These are phyloP conservation scores for Corbicula japonica DNA, from an alignment of 2,888 invertebrate genomes.

Conservation along the genomic window DNA sequence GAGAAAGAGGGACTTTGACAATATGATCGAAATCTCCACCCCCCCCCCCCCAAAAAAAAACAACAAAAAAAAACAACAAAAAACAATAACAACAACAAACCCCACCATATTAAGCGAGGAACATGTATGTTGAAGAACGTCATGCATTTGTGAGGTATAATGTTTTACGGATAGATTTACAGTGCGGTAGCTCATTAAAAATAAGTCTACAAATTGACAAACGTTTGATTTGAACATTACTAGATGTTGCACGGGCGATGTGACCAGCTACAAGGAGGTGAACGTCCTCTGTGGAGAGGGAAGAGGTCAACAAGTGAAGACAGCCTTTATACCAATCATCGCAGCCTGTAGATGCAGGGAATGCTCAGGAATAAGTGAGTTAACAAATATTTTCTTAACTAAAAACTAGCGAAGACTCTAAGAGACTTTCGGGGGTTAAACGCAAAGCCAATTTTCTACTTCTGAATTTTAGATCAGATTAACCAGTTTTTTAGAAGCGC, in stretches of 20 bases:
- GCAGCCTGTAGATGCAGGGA: conserved; percentile 31
- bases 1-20: too few relatives aligned
- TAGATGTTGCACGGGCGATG: conserved; percentile 56
- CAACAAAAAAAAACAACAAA: too few relatives aligned
- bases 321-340: conserved; percentile 42
- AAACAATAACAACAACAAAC: too few relatives aligned
- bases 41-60: too few relatives aligned
- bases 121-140: too few relatives aligned
- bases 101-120: too few relatives aligned
- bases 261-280: conserved; percentile 34
- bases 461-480: not conserved
- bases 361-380: conserved; percentile 23
- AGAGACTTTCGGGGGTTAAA: not conserved
- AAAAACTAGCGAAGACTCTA: not conserved
- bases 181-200: too few relatives aligned
- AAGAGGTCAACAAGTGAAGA: conserved; percentile 11
- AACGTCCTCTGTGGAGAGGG: conserved; percentile 45
- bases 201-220: too few relatives aligned
- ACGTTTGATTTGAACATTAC: too few relatives aligned
- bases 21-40: too few relatives aligned
- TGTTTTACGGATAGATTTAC: too few relatives aligned
- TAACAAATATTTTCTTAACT: not conserved
- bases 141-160: too few relatives aligned
- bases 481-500: not conserved
- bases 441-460: not conserved